Conservation (phyloP, 1,140 invertebrate species). For the Drosophila novamexicana region DNA sequence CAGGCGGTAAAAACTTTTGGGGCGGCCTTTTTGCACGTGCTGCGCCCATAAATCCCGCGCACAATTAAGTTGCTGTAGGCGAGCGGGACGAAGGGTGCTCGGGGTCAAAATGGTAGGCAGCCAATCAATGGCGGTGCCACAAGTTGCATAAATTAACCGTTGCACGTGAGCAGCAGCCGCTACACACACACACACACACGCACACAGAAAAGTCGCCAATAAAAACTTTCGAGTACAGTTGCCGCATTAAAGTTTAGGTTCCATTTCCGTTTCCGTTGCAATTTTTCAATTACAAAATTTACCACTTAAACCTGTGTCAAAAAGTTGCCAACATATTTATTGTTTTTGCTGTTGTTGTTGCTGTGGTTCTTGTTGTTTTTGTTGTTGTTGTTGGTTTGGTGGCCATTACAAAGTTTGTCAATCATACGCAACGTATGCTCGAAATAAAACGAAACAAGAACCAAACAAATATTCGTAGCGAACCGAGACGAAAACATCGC, state of each 20-base stretch:
- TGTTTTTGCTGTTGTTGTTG: neutral
- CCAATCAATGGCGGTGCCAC: slow-evolving; percentile 76
- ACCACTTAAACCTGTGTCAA: slow-evolving; percentile 23
- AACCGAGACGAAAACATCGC: slow-evolving; percentile 1
- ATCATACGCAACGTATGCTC: slow-evolving; percentile 57
- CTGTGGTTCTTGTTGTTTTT: too few species aligned
- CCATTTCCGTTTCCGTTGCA: slow-evolving; percentile 7
- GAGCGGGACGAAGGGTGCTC: neutral
- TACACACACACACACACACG: neutral
- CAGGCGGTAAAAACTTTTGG: slow-evolving; percentile 72
- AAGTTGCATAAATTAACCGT: slow-evolving; percentile 78
- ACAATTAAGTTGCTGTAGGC: slow-evolving; percentile 61
- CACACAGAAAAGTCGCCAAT: neutral
- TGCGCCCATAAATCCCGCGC: slow-evolving; percentile 71
- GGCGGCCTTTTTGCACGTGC: slow-evolving; percentile 74
- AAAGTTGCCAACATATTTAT: slow-evolving; percentile 22
- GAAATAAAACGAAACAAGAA: neutral
- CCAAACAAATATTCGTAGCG: neutral
- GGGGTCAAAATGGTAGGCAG: slow-evolving; percentile 12
- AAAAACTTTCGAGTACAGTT: slow-evolving; percentile 72
- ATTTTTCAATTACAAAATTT: slow-evolving; percentile 52
- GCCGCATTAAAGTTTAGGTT: slow-evolving; percentile 45
- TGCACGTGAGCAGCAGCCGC: slow-evolving; percentile 61
- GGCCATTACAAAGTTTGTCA: slow-evolving; percentile 51
- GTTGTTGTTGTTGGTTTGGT: neutral